Base-by-base conservation (phyloP, 2,888 invertebrate species). In the Flabesymbios commensalis region DNA sequence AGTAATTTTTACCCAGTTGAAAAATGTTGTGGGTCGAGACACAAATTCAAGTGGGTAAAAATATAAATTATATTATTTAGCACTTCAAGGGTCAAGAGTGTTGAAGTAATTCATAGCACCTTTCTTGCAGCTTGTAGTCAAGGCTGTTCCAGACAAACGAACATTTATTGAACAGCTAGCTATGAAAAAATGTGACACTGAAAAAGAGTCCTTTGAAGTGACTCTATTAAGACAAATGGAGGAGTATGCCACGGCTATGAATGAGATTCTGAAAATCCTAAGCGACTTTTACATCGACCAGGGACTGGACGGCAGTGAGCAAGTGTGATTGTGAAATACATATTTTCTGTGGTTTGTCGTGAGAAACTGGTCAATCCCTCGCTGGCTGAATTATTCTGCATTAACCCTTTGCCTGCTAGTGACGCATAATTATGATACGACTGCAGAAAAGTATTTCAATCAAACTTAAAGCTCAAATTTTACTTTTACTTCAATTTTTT, bases 81-180 rank as follows among this genome's bases (percentile, higher is more conserved):
- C n/a, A n/a, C n/a, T n/a, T n/a, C n/a, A n/a, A n/a, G n/a, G n/a
- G n/a, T n/a, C n/a, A n/a, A n/a, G n/a, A 7, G 24, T n/a, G n/a
- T 57, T 28, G n/a, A 26, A 10, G 22, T 17, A 24, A 32, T 59
- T 26, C n/a, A 7, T 5, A 17, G 22, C 1, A 42, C 14, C 7
- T 48, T 61, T 36, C 33, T 61, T 64, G 10, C 71, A 79, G 79
- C 72, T 80, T 22, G 79, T 77, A 2, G 74, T 75, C 19, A 77
- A 76, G 61, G 74, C 79, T 2, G 59, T 78, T 26, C 79, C 80
- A 31, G 72, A 73, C 59, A 68, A 71, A 26, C 59, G 69, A 19
- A 72, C 70, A 32, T 77, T 80, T 58, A 26, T 78, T 22, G 58
- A 68, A 4, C 64, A 72, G n/a, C 57, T 81, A 32, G 53, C 64